Evolutionary conservation across 1,140 invertebrate genomes (phyloP), one percentile per base, ranked within the genome.

Genomic region (Eriocheir sinensis): DNA sequence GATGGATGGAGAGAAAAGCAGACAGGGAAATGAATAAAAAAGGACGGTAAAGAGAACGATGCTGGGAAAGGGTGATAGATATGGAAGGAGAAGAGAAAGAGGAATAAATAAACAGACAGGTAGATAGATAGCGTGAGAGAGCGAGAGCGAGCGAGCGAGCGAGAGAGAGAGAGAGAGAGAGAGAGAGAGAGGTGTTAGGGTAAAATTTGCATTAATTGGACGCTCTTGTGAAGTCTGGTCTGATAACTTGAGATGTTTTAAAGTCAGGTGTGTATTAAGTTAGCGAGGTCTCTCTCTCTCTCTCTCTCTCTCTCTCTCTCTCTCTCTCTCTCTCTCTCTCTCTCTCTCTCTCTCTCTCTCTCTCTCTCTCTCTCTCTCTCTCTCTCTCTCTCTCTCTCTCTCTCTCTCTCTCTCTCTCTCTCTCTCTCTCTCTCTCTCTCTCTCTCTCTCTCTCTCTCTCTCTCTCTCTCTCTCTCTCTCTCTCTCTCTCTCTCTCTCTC

Each of bases 361-460:
- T 27, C 80, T 8, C 6, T 27, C 80, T 4, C 27, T 4, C 6
- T 83, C 27, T 83, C 27, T 32, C 27, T 30, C 80, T 83, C 27
- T 83, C 27, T 32, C 80, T 83, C 80, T 83, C 80, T 83, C 80
- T 83, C 80, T 4, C 80, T 83, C 80, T 83, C 80, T 4, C 80
- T 83, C 80, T 83, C 80, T 4, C n/a, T 81, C 32, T 85, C 34
- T 40, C 41, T 38, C 38, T 48, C 41, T 41, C 41, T 41, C 41
- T 41, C 41, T 41, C 41, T 41, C 88, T 89, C 88, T 44, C 44
- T 89, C 88, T 53, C 30, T 40, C 30, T 41, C 30, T 40, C 30
- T 89, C 38, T 41, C 41, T 32, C 48, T 90, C 48, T 30, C 21
- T 17, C 48, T 60, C 48, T 30, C 89, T 90, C 48, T 60, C 89